phyloP scores from a whole-genome alignment of 2,113 vertebrate genomes.

The Takifugu bimaculatus region DNA sequence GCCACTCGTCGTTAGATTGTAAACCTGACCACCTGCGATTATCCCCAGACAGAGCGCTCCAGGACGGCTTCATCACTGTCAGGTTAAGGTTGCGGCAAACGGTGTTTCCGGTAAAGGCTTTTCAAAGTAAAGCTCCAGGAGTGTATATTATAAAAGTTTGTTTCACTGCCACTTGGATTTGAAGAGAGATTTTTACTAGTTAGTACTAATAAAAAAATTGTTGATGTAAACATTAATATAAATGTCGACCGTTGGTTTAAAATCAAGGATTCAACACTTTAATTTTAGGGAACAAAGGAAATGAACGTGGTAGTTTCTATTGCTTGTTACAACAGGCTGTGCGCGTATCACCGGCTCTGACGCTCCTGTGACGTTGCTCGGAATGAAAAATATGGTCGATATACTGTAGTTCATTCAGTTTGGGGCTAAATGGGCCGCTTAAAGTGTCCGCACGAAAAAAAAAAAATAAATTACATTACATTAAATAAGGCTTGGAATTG shows the following conservation, averaged over 20 bases:
- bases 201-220: too few species aligned
- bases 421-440: too few species aligned
- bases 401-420: neutral
- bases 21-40: slow-evolving; percentile 60
- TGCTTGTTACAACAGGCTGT: slow-evolving; percentile 11
- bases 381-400: neutral
- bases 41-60: slow-evolving; percentile 42
- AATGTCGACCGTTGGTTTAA: too few species aligned
- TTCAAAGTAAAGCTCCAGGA: slow-evolving; percentile 23
- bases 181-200: neutral
- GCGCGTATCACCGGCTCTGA: slow-evolving; percentile 21
- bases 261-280: neutral
- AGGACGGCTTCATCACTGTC: slow-evolving; percentile 3
- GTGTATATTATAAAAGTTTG: accelerated
- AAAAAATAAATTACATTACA: too few species aligned
- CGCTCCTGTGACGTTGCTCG: slow-evolving; percentile 30
- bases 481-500: too few species aligned
- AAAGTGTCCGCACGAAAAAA: too few species aligned
- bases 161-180: neutral
- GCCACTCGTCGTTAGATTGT: slow-evolving; percentile 25
- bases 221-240: too few species aligned
- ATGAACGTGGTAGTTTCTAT: neutral
- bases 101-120: neutral
- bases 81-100: accelerated
- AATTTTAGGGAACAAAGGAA: slow-evolving; percentile 8